Evolutionary conservation across 2,888 invertebrate species (phyloP), one percentile per base, ranked within the genome.

Genomic region (Oligia strigilis): DNA sequence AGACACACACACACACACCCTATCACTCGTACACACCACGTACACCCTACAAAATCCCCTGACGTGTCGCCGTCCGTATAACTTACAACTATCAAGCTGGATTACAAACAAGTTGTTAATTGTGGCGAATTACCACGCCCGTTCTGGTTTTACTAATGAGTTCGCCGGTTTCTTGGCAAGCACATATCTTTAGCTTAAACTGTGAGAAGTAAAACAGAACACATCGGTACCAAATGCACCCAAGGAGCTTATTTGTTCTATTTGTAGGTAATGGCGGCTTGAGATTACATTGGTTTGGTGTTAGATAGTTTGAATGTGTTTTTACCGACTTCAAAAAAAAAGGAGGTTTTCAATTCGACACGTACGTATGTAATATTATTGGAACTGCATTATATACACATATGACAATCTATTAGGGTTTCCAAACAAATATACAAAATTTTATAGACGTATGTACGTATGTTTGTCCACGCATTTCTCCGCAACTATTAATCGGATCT

Each of bases 81-180:
- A 88, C 75, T 86, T 80, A 77, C 76, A 88, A 82, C 75, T 78
- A 85, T 85, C 80, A 87, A 85, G 88, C 80, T 79, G 75, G 83
- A 89, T 89, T 85, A 87, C 83, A 87, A 81, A 86, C 89, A 87
- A 88, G 89, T 87, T 89, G 90, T 89, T 89, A 90, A 89, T 89
- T 88, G 87, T 90, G 80, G 89, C 84, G 84, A 89, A 90, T 90
- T 89, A 90, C 89, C 83, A 82, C 88, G 76, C 89, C 77, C 86
- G 87, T 89, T 87, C 90, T 91, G 91, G 91, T 91, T 90, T 92
- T 91, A 90, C 93, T 94, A 95, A 95, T 95, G 94, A 94, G 94
- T 94, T 94, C 91, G 92, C 92, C 87, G 88, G 92, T 91, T 92
- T 93, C 93, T 95, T 94, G 94, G 93, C 92, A 92, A 94, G 92